Percentiles rank a stretch among this genome's conserved stretches.
Evolutionary conservation across 1,140 invertebrate species (phyloP).

Genomic region (Eupristina koningsbergeri): DNA sequence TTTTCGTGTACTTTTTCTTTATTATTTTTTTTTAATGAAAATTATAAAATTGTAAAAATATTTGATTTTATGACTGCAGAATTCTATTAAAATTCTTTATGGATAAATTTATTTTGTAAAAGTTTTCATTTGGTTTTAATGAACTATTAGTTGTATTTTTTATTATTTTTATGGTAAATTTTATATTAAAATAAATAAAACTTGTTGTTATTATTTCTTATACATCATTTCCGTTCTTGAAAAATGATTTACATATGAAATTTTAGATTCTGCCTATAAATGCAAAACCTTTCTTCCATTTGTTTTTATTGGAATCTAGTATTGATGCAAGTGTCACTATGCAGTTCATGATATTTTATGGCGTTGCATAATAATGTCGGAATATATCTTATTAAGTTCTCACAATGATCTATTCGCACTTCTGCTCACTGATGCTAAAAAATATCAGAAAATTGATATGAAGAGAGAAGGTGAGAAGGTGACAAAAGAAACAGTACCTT

Average conservation of each 20-base stretch:
- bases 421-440: constrained; percentile 31
- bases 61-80: too few relatives aligned
- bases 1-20: too few relatives aligned
- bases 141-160: too few relatives aligned
- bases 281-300: neutral
- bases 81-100: too few relatives aligned
- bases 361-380: constrained; percentile 14
- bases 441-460: neutral
- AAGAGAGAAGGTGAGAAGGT: neutral
- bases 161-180: too few relatives aligned
- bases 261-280: neutral
- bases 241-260: neutral
- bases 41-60: too few relatives aligned
- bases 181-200: neutral
- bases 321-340: neutral
- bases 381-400: constrained; percentile 38
- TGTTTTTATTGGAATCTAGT: neutral
- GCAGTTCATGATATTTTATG: neutral
- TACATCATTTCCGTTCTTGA: neutral
- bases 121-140: too few relatives aligned
- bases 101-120: too few relatives aligned
- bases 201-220: neutral
- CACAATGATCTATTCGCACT: constrained; percentile 58
- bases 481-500: too few relatives aligned
- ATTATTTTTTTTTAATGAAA: too few relatives aligned